Evolutionary conservation across 2,113 vertebrate genomes (phyloP).

Genomic region (Oryzias curvinotus): DNA sequence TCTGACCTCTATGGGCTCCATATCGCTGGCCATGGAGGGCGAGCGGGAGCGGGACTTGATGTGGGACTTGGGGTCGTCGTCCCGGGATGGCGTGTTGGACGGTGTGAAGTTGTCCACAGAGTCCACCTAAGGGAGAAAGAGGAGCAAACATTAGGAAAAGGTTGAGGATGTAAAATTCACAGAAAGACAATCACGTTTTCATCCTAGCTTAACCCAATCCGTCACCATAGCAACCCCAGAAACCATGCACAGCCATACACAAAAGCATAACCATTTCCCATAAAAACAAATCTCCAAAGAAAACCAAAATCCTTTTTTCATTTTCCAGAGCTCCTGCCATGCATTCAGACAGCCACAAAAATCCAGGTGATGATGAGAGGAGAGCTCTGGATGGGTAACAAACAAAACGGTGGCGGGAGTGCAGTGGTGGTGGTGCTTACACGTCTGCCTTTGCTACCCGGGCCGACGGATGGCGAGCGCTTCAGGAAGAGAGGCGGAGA

Average conservation of each 20-base stretch:
- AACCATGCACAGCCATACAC: constrained; percentile 45
- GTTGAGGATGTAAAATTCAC: constrained; percentile 6
- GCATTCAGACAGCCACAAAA: constrained; percentile 39
- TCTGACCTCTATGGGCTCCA: constrained; percentile 89
- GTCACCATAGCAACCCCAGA: not conserved
- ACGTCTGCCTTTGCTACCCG: constrained; percentile 97
- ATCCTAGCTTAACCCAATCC: not conserved
- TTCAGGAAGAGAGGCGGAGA: constrained; percentile 72
- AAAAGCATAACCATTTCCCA: constrained; percentile 11
- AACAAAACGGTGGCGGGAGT: constrained; percentile 21
- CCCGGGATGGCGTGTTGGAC: constrained; percentile 87
- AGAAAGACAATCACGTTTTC: not conserved
- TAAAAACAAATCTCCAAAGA: constrained; percentile 7
- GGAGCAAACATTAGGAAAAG: not conserved
- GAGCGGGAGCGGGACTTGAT: constrained; percentile 86
- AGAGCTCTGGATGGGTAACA: not conserved
- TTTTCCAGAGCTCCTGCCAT: constrained; percentile 29
- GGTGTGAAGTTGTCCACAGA: constrained; percentile 90
- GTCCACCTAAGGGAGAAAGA: constrained; percentile 80
- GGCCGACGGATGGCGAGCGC: constrained; percentile 92
- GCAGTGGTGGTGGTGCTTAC: constrained; percentile 86
- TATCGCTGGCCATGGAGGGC: constrained; percentile 88
- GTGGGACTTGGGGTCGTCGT: constrained; percentile 86
- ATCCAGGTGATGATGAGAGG: not conserved
- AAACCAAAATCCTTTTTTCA: not conserved